phyloP scores from a whole-genome alignment of 2,888 invertebrate species.

The Acrobasis suavella region DNA sequence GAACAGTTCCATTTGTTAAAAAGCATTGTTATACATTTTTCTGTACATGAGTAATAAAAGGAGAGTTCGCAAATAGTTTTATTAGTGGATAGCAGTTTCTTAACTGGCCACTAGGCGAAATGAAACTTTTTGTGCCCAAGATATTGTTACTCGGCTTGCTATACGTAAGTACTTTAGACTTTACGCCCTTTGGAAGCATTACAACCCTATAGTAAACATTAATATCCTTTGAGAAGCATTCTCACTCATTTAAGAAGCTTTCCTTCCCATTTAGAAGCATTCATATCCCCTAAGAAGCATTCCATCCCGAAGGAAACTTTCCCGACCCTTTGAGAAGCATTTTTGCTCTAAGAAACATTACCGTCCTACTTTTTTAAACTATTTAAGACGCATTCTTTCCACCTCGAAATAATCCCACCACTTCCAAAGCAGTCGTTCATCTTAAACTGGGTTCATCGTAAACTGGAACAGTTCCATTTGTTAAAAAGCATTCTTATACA shows the following conservation, averaged over 20 bases:
- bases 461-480: no score
- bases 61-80: not conserved
- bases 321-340: no score
- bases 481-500: no score
- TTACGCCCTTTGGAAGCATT: not conserved
- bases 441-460: no score
- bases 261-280: not conserved
- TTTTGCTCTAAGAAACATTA: no score
- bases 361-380: no score
- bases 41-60: conserved; percentile 19
- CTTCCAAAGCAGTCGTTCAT: no score
- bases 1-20: no score
- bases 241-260: not conserved
- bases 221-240: not conserved
- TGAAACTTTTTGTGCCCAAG: conserved; percentile 30
- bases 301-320: no score
- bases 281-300: not conserved
- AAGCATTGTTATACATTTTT: conserved; percentile 28
- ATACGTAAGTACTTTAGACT: conserved; percentile 40
- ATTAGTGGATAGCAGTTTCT: conserved; percentile 19
- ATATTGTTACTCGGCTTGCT: conserved; percentile 34
- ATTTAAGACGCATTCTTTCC: no score
- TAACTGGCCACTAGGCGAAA: conserved; percentile 28
- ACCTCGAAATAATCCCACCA: no score
- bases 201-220: no score